Evolutionary conservation across 1,140 invertebrate species (phyloP).

Genomic region (Pomacea maculata): DNA sequence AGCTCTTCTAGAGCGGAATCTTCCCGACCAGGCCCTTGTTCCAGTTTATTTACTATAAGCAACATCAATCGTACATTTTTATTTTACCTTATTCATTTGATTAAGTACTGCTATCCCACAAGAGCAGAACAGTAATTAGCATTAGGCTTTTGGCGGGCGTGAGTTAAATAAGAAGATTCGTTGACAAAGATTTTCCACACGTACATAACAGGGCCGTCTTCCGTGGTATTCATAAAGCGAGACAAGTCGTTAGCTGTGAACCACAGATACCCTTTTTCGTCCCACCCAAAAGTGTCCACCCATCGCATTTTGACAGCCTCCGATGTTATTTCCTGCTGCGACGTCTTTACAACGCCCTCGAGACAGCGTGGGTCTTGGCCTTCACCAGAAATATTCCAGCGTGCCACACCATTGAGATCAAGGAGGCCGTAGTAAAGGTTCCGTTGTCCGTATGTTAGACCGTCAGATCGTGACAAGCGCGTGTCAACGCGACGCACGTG

Average conservation of each 20-base stretch:
- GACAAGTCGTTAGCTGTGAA: constrained; percentile 38
- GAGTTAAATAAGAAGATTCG: constrained; percentile 30
- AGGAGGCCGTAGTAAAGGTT: constrained; percentile 35
- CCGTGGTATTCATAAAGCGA: constrained; percentile 25
- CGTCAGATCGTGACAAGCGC: constrained; percentile 28
- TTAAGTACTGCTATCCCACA: too few species aligned
- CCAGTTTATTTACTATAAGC: too few species aligned
- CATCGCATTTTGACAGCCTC: constrained; percentile 35
- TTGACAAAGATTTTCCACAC: constrained; percentile 42
- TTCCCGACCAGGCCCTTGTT: too few species aligned
- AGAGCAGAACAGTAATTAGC: too few species aligned
- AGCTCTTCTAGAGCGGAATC: too few species aligned
- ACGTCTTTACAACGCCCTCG: constrained; percentile 29
- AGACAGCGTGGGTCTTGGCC: constrained; percentile 2
- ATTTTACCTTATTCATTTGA: too few species aligned
- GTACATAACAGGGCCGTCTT: constrained; percentile 23
- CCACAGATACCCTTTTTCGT: constrained; percentile 39
- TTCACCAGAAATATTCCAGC: constrained; percentile 33
- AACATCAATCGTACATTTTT: too few species aligned
- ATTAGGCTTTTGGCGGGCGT: not conserved
- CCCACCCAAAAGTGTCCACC: constrained; percentile 37
- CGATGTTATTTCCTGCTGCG: constrained; percentile 7
- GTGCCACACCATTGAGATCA: constrained; percentile 31
- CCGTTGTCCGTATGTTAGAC: constrained; percentile 32
- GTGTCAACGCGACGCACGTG: constrained; percentile 33